These are phyloP conservation scores for Cryptus viduatorius DNA, from an alignment of 2,888 invertebrate species.

Conservation along the genomic window DNA sequence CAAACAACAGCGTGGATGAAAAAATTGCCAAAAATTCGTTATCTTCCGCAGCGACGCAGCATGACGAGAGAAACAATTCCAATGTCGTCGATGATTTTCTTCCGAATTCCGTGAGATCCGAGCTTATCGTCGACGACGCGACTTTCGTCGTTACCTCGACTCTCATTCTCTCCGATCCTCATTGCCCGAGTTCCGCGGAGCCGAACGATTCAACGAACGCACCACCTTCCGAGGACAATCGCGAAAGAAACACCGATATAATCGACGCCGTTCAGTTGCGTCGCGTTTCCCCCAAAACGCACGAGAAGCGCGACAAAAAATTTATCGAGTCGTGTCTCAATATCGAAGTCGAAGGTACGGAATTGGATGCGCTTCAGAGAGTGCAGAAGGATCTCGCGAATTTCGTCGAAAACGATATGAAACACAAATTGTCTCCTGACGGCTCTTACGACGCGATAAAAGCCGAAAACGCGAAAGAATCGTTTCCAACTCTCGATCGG, in stretches of 20 bases:
- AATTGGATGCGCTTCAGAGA: constrained; percentile 77
- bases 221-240: constrained; percentile 68
- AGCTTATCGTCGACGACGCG: constrained; percentile 78
- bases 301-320: constrained; percentile 69
- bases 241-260: constrained; percentile 80
- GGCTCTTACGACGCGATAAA: not conserved
- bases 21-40: constrained; percentile 30
- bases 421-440: constrained; percentile 67
- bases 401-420: constrained; percentile 80
- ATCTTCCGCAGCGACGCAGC: not conserved
- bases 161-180: constrained; percentile 74
- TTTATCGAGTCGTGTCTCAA: constrained; percentile 80
- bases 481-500: constrained; percentile 75
- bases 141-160: constrained; percentile 81
- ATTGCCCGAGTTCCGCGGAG: constrained; percentile 63
- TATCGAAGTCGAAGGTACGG: constrained; percentile 81
- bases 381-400: constrained; percentile 79
- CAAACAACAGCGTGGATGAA: constrained; percentile 4
- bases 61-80: constrained; percentile 22
- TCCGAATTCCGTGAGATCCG: constrained; percentile 76
- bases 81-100: constrained; percentile 68
- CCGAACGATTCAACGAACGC: not conserved
- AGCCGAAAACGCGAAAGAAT: constrained; percentile 63
- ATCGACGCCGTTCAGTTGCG: constrained; percentile 82
- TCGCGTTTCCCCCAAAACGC: constrained; percentile 73